Percentiles rank a stretch among this genome's conserved stretches.
phyloP scores from a whole-genome alignment of 2,888 invertebrate species.

The Chymomyza fuscimana region DNA sequence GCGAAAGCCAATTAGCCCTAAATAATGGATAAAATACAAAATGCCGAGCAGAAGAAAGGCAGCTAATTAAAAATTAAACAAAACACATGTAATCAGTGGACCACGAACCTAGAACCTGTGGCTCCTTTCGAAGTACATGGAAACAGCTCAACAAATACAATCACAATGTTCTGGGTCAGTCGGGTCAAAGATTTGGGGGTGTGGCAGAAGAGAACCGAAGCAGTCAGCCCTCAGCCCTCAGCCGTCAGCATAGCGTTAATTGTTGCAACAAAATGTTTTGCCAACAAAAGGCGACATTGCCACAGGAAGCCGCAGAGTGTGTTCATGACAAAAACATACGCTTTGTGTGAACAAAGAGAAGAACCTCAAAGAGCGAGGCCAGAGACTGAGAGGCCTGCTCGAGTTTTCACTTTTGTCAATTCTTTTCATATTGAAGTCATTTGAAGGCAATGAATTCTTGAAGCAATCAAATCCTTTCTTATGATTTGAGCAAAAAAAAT shows the following conservation, averaged over 20 bases:
- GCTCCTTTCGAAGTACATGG: background rate
- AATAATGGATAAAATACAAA: background rate
- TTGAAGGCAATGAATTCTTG: too few relatives aligned
- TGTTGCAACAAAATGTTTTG: background rate
- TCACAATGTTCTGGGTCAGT: background rate
- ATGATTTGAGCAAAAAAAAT: too few relatives aligned
- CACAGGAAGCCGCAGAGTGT: background rate
- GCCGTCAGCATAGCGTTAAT: background rate
- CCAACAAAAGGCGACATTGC: too few relatives aligned
- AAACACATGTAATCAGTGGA: slow-evolving; percentile 22
- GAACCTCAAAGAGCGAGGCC: too few relatives aligned
- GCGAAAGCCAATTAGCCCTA: background rate
- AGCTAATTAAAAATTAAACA: slow-evolving; percentile 45
- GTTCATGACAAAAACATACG: background rate
- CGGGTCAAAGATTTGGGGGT: background rate
- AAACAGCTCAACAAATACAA: background rate
- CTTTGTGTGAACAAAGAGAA: too few relatives aligned
- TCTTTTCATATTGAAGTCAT: too few relatives aligned
- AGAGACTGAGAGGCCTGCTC: too few relatives aligned
- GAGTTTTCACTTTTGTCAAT: too few relatives aligned
- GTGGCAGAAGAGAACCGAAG: too few relatives aligned
- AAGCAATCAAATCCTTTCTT: too few relatives aligned
- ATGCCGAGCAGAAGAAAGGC: slow-evolving; percentile 11
- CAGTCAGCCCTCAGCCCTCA: too few relatives aligned
- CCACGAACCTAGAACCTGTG: background rate